Conservation (phyloP, 1,140 invertebrate species). For the Archegozetes longisetosus region DNA sequence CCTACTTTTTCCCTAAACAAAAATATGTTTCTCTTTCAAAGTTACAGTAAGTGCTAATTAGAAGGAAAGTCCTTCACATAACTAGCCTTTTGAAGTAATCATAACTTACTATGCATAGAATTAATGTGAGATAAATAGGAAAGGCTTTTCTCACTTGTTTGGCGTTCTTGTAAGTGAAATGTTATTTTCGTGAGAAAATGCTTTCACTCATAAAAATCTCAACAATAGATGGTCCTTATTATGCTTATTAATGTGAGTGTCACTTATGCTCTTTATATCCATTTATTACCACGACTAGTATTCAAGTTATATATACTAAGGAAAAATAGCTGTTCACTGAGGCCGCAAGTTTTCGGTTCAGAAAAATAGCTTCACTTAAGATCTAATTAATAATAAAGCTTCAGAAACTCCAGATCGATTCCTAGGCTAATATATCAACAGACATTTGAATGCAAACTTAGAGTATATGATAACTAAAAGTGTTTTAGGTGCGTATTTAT, state of each 20-base stretch:
- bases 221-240: neutral
- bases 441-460: too few relatives aligned
- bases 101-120: neutral
- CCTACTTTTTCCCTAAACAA: too few relatives aligned
- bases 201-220: neutral
- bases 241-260: neutral
- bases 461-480: too few relatives aligned
- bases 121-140: neutral
- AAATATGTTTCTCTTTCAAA: too few relatives aligned
- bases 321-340: neutral
- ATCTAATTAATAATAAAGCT: too few relatives aligned
- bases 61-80: too few relatives aligned
- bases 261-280: neutral
- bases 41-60: too few relatives aligned
- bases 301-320: neutral
- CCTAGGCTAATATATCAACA: too few relatives aligned
- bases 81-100: too few relatives aligned
- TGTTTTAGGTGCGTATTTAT: too few relatives aligned
- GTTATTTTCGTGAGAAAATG: neutral
- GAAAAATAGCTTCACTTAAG: neutral
- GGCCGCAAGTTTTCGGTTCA: neutral
- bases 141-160: neutral
- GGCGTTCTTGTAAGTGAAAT: neutral
- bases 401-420: too few relatives aligned
- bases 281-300: neutral